Evolutionary conservation across 1,140 invertebrate species (phyloP), one percentile per base, ranked within the genome.

Genomic region (Rhyzopertha dominica): DNA sequence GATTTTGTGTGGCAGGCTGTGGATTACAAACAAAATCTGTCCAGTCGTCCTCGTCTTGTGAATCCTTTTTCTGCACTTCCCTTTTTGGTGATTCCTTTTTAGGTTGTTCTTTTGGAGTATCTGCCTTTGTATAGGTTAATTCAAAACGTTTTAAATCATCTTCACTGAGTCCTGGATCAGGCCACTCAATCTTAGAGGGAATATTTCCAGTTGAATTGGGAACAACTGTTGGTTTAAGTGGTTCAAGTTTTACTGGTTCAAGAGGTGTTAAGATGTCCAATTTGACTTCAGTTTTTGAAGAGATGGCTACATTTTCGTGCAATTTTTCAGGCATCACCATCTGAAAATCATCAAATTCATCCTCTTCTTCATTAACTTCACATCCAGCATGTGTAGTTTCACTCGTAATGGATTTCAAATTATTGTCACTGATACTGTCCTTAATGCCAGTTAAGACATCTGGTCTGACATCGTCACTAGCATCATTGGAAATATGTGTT

Each of bases 91-190:
- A 25, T 5, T 31, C 19, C n/a, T 14, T 18, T 32, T 36, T 36
- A 17, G 29, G 28, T 24, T 43, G 30, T 9, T 34, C 13, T 23
- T 47, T 38, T 14, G 30, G 39, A 5, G 40, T 49, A n/a, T n/a
- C n/a, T n/a, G n/a, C n/a, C n/a, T n/a, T n/a, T n/a, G n/a, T n/a
- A 45, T 44, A 54, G 23, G 25, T 34, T 18, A 54, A 46, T 36
- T 56, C 58, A 13, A 58, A 53, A 28, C 49, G 50, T 28, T 43
- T 75, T 26, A 81, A 61, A 58, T 81, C 78, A 56, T 80, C 78
- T n/a, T 78, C 72, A 53, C 77, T 74, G 39, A 80, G 76, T 32
- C 74, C 78, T 5, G 77, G 75, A 56, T 78, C 77, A 12, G 78
- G 78, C 79, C 79, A 82, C 54, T 78, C 76, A 13, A 81, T 80